A percentile compares a stretch with the other conserved stretches of the same genome.
These are phyloP conservation scores for Eurystomus glaucurus DNA, from an alignment of 2,797 vertebrate genomes.

Conservation along the genomic window DNA sequence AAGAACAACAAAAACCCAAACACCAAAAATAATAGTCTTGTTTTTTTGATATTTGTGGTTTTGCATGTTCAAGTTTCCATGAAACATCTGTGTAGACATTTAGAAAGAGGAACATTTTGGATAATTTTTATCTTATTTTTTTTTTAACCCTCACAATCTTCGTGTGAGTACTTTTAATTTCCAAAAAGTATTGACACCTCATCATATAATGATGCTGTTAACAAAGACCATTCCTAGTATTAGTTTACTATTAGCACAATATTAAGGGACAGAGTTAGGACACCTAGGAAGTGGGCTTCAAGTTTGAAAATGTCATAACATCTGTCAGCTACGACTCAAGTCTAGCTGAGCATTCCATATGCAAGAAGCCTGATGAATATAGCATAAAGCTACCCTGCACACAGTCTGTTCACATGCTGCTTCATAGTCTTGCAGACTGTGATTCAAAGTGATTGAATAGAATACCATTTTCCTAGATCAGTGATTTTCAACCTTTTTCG, in stretches of 20 bases:
- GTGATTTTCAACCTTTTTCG: not conserved
- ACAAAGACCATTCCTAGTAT: not conserved
- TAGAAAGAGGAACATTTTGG: rapidly evolving
- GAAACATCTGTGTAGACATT: not conserved
- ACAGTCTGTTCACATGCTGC: not conserved
- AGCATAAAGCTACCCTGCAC: not conserved
- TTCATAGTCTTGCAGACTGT: not conserved
- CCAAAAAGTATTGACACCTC: not conserved
- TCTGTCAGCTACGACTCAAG: not conserved
- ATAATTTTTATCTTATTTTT: not conserved
- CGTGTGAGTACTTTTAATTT: not conserved
- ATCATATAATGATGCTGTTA: not conserved
- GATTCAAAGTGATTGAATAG: not conserved
- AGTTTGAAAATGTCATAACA: not conserved
- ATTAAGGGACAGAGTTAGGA: not conserved
- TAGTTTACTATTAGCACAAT: not conserved
- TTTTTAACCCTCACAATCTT: not conserved
- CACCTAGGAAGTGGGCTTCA: not conserved
- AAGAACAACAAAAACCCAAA: not conserved
- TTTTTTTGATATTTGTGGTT: not conserved
- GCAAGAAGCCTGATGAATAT: not conserved
- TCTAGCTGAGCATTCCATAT: not conserved
- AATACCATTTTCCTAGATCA: not conserved
- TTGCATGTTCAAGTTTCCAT: not conserved
- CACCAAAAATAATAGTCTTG: rapidly evolving